phyloP scores from a whole-genome alignment of 2,113 vertebrate genomes.

The Acanthisitta chloris region DNA sequence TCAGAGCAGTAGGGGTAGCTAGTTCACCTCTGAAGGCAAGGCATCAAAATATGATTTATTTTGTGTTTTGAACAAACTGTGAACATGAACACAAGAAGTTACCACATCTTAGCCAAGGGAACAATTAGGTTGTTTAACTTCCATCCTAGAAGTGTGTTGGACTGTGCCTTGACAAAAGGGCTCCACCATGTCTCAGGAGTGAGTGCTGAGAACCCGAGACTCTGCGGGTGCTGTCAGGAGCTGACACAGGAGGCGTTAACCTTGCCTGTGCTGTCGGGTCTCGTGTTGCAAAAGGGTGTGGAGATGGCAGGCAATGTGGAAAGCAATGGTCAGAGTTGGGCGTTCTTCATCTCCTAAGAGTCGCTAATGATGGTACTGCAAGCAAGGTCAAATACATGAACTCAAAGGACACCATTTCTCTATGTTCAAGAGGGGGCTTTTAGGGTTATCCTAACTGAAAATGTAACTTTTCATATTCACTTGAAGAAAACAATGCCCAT shows the following conservation, averaged over 20 bases:
- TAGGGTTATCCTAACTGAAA: background rate
- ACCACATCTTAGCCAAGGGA: background rate
- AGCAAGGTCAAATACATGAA: background rate
- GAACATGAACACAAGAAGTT: background rate
- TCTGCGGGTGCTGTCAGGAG: background rate
- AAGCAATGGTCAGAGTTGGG: background rate
- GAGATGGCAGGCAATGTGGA: constrained; percentile 18
- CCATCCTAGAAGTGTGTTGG: background rate
- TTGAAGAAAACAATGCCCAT: background rate
- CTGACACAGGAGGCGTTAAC: background rate
- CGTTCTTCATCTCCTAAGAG: background rate
- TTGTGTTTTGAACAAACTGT: background rate
- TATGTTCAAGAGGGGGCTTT: background rate
- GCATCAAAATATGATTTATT: background rate
- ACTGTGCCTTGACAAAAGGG: background rate
- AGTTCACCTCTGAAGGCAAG: background rate
- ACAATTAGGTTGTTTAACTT: background rate
- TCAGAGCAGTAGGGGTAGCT: background rate
- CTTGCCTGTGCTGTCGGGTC: background rate
- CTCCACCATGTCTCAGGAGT: rapidly evolving
- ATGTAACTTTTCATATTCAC: background rate
- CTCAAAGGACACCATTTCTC: background rate
- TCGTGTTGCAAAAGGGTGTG: background rate
- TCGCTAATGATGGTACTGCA: background rate
- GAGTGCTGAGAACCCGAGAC: background rate